Percentiles rank a stretch among this genome's conserved stretches.
Evolutionary conservation across 1,140 invertebrate genomes (phyloP).

Genomic region (Gonioctena quinquepunctata): DNA sequence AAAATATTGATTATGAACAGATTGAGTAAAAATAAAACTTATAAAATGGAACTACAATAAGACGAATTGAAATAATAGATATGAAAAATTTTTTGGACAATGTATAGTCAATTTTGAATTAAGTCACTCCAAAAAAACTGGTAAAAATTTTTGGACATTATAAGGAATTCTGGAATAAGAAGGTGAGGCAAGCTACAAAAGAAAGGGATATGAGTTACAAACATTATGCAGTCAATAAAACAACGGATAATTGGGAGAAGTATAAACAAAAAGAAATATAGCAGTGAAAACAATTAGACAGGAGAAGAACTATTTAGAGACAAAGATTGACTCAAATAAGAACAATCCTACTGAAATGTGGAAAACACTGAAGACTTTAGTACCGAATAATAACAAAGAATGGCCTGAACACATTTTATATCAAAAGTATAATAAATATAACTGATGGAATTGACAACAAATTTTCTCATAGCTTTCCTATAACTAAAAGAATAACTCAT

Average conservation of each 20-base stretch:
- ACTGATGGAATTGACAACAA: too few relatives aligned
- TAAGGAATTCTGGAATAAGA: background rate
- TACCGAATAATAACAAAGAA: too few relatives aligned
- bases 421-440: too few relatives aligned
- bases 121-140: constrained; percentile 5
- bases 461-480: too few relatives aligned
- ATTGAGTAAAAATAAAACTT: background rate
- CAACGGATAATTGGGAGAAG: constrained; percentile 4
- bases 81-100: background rate
- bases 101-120: background rate
- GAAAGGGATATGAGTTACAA: constrained; percentile 2
- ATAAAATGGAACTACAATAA: background rate
- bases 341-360: too few relatives aligned
- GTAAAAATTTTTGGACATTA: background rate
- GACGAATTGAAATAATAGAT: background rate
- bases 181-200: constrained; percentile 4
- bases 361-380: too few relatives aligned
- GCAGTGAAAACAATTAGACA: constrained; percentile 4
- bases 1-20: constrained; percentile 5
- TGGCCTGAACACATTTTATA: too few relatives aligned
- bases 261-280: constrained; percentile 1
- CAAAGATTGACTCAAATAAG: too few relatives aligned
- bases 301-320: background rate
- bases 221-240: background rate
- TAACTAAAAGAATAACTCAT: too few relatives aligned